Evolutionary conservation across 2,797 vertebrate species (phyloP).

Genomic region (Gymnocypris eckloni): DNA sequence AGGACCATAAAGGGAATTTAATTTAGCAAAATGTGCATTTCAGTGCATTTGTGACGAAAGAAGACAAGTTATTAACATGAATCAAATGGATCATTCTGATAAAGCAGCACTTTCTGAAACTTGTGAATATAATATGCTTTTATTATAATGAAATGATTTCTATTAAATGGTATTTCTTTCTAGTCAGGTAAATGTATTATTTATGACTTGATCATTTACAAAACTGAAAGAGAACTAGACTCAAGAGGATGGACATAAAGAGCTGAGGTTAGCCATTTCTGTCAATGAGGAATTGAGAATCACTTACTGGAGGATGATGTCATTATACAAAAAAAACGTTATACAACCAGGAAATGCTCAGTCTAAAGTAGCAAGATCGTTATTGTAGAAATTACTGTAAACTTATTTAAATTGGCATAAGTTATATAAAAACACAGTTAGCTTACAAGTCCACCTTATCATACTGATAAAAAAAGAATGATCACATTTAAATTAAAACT

Average conservation of each 20-base stretch:
- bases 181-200: neutral
- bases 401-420: neutral
- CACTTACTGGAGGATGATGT: neutral
- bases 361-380: neutral
- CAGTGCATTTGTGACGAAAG: neutral
- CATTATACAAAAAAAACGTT: neutral
- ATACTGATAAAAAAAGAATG: neutral
- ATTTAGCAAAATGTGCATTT: neutral
- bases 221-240: neutral
- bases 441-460: neutral
- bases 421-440: neutral
- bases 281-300: neutral
- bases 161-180: neutral
- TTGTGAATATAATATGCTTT: neutral
- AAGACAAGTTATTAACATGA: neutral
- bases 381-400: neutral
- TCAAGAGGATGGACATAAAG: neutral
- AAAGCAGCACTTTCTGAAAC: neutral
- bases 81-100: neutral
- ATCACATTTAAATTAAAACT: neutral
- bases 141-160: neutral
- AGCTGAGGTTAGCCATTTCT: neutral
- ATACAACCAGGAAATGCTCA: neutral
- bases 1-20: slow-evolving; percentile 1
- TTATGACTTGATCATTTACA: neutral